These are phyloP conservation scores for Acanthosepion lycidas DNA, from an alignment of 2,888 invertebrate species.

Conservation along the genomic window DNA sequence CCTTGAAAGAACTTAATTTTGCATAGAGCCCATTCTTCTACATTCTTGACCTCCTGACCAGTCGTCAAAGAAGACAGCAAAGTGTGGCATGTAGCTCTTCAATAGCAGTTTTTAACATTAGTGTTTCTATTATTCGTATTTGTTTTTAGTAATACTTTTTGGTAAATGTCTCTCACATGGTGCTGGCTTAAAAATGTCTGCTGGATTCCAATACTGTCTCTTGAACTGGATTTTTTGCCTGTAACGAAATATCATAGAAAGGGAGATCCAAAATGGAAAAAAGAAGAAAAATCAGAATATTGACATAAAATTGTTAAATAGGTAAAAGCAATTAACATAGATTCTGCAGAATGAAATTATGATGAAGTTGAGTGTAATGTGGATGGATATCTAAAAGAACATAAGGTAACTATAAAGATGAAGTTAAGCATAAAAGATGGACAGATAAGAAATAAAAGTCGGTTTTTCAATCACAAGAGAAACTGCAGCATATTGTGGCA, in stretches of 20 bases:
- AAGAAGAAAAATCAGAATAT: background rate
- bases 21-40: background rate
- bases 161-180: background rate
- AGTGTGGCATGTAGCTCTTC: background rate
- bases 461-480: background rate
- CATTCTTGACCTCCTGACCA: background rate
- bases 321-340: constrained; percentile 7
- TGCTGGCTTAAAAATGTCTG: background rate
- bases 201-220: background rate
- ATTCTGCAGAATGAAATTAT: background rate
- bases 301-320: background rate
- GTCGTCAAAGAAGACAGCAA: background rate
- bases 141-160: background rate
- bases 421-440: background rate
- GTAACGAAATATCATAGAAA: background rate
- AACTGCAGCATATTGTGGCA: background rate
- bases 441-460: background rate
- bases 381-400: background rate
- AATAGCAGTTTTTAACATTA: background rate
- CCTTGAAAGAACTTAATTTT: background rate
- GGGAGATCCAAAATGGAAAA: no score
- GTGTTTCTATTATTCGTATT: background rate
- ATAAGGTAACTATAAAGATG: background rate
- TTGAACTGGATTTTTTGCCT: background rate
- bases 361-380: background rate